Base-by-base conservation (phyloP, 2,888 invertebrate genomes). In the Lymantria monacha region DNA sequence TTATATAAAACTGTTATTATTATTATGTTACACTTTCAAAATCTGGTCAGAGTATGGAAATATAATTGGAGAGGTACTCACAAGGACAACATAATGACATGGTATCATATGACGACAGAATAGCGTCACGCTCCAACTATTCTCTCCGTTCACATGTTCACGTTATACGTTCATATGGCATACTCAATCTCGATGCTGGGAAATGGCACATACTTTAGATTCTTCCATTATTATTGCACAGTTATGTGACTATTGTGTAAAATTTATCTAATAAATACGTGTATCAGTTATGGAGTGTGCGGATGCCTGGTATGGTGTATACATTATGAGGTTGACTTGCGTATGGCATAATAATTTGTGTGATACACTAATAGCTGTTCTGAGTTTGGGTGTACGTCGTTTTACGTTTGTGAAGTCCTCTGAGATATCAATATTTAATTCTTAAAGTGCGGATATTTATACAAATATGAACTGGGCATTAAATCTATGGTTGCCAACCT, bases 101-200 rank as follows among this genome's bases (percentile, higher is more conserved):
- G 52, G 57, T 70, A 65, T 83, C 77, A 66, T 63, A 64, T 83
- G 75, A 72, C 81, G 69, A 64, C 63, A 66, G 59, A 49, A 48
- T 54, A 62, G 52, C 72, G 81, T 80, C 77, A 83, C 72, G 83
- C 70, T 74, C 65, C 66, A 72, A 65, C 60, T 65, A 70, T 76
- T 72, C 55, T 61, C 58, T 58, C 67, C 69, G 69, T 69, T 78
- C 76, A 72, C 73, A 70, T 69, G 54, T 44, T 36, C 42, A 50
- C 54, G 52, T 45, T 48, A 45, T 45, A 51, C 52, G 50, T 57
- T 48, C 40, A 50, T 14, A 51, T 50, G 45, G 40, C 38, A 36
- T 45, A 44, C 14, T 30, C 7, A 37, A 46, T 48, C 33, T 45
- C 12, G 30, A 42, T 7, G 15, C 42, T 63, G 59, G 51, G 53